These are phyloP conservation scores for Melipona bicolor DNA, from an alignment of 2,888 invertebrate genomes.

Conservation along the genomic window DNA sequence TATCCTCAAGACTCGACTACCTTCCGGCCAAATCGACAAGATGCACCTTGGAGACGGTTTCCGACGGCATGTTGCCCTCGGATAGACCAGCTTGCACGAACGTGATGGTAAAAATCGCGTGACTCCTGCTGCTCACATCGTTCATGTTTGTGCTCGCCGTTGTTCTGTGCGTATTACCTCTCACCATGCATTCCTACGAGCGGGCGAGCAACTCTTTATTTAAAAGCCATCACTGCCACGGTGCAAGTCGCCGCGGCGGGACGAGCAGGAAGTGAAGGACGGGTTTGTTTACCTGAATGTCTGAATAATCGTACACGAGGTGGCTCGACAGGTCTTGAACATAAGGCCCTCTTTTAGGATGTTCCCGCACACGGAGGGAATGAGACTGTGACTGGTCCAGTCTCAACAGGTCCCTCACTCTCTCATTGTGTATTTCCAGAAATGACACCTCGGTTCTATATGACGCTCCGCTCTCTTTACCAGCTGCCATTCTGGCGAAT, in stretches of 20 bases:
- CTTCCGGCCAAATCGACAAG: slow-evolving; percentile 95
- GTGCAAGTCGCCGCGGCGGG: neutral
- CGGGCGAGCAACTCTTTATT: neutral
- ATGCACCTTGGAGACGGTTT: slow-evolving; percentile 95
- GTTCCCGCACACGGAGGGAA: slow-evolving; percentile 91
- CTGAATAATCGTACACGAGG: slow-evolving; percentile 93
- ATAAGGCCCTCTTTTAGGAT: slow-evolving; percentile 92
- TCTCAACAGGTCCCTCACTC: slow-evolving; percentile 90
- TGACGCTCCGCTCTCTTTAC: slow-evolving; percentile 92
- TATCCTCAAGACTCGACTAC: slow-evolving; percentile 82
- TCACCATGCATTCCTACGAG: slow-evolving; percentile 89
- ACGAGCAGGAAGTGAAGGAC: slow-evolving; percentile 7
- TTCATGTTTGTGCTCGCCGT: slow-evolving; percentile 97
- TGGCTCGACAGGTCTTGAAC: slow-evolving; percentile 95
- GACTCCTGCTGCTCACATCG: slow-evolving; percentile 95
- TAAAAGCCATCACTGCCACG: neutral
- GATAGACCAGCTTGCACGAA: slow-evolving; percentile 94
- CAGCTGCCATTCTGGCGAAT: slow-evolving; percentile 92
- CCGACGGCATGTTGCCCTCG: slow-evolving; percentile 93
- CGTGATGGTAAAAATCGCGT: slow-evolving; percentile 95
- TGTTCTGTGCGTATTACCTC: slow-evolving; percentile 93
- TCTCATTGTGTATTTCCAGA: slow-evolving; percentile 94
- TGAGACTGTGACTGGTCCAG: slow-evolving; percentile 87
- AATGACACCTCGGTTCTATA: slow-evolving; percentile 95
- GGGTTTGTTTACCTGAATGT: slow-evolving; percentile 89